Evolutionary conservation across 1,140 invertebrate genomes (phyloP).

Genomic region (Drosophila chauvacae): DNA sequence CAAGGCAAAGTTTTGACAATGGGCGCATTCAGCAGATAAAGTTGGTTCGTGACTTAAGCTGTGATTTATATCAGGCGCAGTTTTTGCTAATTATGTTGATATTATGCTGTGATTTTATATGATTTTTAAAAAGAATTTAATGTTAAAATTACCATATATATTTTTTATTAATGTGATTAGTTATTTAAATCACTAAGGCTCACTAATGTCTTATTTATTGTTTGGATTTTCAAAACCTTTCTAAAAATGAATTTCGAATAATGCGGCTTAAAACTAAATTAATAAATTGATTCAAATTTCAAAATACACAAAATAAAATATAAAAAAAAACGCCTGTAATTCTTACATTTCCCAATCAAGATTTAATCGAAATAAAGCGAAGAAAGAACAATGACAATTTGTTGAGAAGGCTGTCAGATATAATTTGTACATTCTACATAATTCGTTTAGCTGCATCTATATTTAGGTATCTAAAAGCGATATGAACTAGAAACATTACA

Average conservation of each 20-base stretch:
- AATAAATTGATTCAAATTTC: too few relatives aligned
- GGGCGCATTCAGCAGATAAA: constrained; percentile 21
- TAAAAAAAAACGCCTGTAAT: neutral
- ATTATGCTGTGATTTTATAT: neutral
- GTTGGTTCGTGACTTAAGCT: neutral
- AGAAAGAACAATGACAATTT: constrained; percentile 39
- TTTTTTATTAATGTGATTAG: neutral
- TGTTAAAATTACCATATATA: neutral
- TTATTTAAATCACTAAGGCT: too few relatives aligned
- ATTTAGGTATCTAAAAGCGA: constrained; percentile 42
- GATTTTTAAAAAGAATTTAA: too few relatives aligned
- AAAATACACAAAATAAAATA: too few relatives aligned
- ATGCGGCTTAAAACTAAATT: too few relatives aligned
- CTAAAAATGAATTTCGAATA: neutral
- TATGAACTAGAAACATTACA: constrained; percentile 24
- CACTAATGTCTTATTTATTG: neutral
- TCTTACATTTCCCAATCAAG: constrained; percentile 21
- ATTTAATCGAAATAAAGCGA: constrained; percentile 26
- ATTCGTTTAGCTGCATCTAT: constrained; percentile 43
- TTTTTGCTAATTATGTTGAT: neutral
- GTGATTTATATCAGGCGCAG: neutral
- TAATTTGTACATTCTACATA: constrained; percentile 36
- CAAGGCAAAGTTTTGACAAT: neutral
- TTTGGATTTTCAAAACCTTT: neutral
- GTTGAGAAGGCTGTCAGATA: constrained; percentile 38